phyloP scores from a whole-genome alignment of 2,797 vertebrate species.

The Perodicticus potto region DNA sequence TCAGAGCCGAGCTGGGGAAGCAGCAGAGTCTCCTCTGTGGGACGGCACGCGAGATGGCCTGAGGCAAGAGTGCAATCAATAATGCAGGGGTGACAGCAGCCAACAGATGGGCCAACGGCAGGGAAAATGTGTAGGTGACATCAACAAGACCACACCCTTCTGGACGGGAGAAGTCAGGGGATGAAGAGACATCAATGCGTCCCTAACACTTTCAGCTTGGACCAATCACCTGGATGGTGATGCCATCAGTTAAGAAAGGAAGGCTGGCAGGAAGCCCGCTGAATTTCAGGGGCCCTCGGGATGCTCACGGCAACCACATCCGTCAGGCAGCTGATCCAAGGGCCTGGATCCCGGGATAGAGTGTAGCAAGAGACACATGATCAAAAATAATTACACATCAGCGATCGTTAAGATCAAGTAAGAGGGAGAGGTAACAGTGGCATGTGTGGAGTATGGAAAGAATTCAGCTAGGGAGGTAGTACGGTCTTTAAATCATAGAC shows the following conservation, averaged over 20 bases:
- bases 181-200: background rate
- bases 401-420: background rate
- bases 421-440: background rate
- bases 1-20: fast-evolving
- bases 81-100: fast-evolving
- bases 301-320: background rate
- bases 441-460: background rate
- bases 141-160: fast-evolving
- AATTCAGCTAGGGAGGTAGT: background rate
- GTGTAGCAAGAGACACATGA: fast-evolving
- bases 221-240: background rate
- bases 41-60: background rate
- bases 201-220: background rate
- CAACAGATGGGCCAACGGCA: background rate
- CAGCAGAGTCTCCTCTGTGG: background rate
- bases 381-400: background rate
- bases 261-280: background rate
- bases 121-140: background rate
- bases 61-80: background rate
- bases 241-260: background rate
- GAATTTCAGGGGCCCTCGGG: background rate
- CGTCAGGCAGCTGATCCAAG: background rate
- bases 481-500: background rate
- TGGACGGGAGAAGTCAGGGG: fast-evolving
- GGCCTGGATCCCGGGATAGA: background rate